Evolutionary conservation across 2,888 invertebrate species (phyloP).

Genomic region (Danaus chrysippus): DNA sequence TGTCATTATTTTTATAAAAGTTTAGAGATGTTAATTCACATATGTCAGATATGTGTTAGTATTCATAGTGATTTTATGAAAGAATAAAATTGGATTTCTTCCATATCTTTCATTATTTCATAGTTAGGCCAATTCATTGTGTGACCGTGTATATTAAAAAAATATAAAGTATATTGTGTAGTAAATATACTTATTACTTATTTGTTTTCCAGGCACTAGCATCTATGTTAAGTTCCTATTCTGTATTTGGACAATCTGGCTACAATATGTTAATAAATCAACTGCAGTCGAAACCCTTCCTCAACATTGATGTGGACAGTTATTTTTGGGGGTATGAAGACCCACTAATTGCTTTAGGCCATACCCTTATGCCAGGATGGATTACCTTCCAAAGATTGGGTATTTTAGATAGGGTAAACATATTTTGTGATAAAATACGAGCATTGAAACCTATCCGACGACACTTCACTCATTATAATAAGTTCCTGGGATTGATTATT

Average conservation of each 20-base stretch:
- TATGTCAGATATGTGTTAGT: too few relatives aligned
- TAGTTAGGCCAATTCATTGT: too few relatives aligned
- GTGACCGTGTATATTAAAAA: too few relatives aligned
- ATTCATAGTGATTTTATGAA: too few relatives aligned
- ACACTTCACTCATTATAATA: too few relatives aligned
- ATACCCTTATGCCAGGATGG: slow-evolving; percentile 83
- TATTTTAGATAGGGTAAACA: slow-evolving; percentile 86
- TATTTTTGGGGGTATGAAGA: slow-evolving; percentile 92
- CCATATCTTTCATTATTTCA: too few relatives aligned
- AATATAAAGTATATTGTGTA: too few relatives aligned
- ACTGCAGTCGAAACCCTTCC: slow-evolving; percentile 80
- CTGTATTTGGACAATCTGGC: slow-evolving; percentile 78
- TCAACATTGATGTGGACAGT: slow-evolving; percentile 82
- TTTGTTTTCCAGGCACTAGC: slow-evolving; percentile 73
- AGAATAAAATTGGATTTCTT: too few relatives aligned
- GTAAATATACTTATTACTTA: background rate
- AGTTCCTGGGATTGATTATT: too few relatives aligned
- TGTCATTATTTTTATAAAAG: too few relatives aligned
- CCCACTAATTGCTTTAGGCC: slow-evolving; percentile 83
- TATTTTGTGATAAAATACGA: background rate
- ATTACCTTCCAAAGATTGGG: slow-evolving; percentile 87
- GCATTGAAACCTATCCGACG: background rate
- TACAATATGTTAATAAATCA: slow-evolving; percentile 78
- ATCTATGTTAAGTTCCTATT: slow-evolving; percentile 72
- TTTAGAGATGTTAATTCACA: too few relatives aligned